These are phyloP conservation scores for Ichneumon xanthorius DNA, from an alignment of 2,888 invertebrate species.

Conservation along the genomic window DNA sequence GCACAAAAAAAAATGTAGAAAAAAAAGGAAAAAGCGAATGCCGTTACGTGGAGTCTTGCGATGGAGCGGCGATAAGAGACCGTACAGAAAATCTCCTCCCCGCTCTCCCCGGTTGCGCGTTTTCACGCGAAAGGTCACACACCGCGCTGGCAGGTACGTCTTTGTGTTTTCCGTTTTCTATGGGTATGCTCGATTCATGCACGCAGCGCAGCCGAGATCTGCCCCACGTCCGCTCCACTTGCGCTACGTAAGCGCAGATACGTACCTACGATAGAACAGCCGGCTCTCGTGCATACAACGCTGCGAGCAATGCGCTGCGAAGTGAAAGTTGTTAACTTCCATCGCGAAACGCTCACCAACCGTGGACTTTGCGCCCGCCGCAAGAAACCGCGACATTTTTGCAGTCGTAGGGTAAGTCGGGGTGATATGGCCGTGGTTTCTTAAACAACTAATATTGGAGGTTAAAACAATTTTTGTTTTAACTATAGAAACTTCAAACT, in stretches of 20 bases:
- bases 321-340: constrained; percentile 63
- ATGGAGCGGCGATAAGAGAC: constrained; percentile 41
- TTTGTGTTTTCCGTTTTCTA: constrained; percentile 23
- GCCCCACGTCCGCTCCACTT: constrained; percentile 77
- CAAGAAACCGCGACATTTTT: constrained; percentile 50
- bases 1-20: neutral
- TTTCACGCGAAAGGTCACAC: constrained; percentile 59
- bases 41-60: constrained; percentile 31
- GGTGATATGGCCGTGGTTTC: too few species aligned
- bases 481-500: too few species aligned
- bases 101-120: constrained; percentile 27
- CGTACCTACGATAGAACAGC: neutral
- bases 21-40: constrained; percentile 26
- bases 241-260: constrained; percentile 50
- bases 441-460: too few species aligned
- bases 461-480: too few species aligned
- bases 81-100: constrained; percentile 41
- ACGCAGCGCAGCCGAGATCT: constrained; percentile 62
- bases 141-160: constrained; percentile 39
- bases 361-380: constrained; percentile 12
- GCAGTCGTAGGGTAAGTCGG: too few species aligned
- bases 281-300: neutral
- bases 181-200: constrained; percentile 14
- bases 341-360: constrained; percentile 50
- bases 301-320: constrained; percentile 28